Evolutionary conservation across 2,888 invertebrate species (phyloP), one percentile per base, ranked within the genome.

Genomic region (Orthonevra nobilis): DNA sequence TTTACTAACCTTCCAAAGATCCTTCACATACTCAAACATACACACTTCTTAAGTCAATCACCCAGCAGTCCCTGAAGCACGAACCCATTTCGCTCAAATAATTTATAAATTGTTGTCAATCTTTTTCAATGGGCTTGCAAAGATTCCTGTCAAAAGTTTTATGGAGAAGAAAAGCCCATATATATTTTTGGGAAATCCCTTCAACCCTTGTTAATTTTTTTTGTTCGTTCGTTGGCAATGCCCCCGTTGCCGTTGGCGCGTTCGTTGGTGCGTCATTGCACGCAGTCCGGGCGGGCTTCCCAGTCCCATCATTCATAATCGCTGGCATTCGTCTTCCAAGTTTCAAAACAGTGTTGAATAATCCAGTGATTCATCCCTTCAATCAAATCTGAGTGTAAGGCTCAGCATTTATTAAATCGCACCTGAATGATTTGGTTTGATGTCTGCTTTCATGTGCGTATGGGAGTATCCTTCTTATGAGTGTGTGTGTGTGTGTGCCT

Each of bases 291-390:
- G 5, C 23, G 54, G 48, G 69, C n/a, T 63, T 19, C 72, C 30
- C 20, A 23, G 56, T 75, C 63, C 75, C 63, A 64, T 64, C 42
- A 46, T 36, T 58, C 58, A 64, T 77, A 77, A 77, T 70, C 77
- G 50, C 52, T 46, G 19, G 58, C 70, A 77, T 77, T 26, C 42
- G 70, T 77, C 70, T 70, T 60, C 30, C 36, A 32, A 70, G 64
- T 64, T 77, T 15, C 50, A 54, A 32, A 77, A 64, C 70, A 58
- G 46, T 58, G 77, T 70, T 70, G 58, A 77, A 70, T 77, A 77
- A 77, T 70, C 77, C 77, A 70, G 58, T 58, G 77, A 77, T 77
- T 70, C 70, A 77, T 70, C 58, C 52, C 64, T 70, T 77, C 77
- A 77, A 77, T 77, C 77, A 70, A 70, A 70, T 60, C 70, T 38